Conservation (phyloP, 1,140 invertebrate genomes). For the Aphaenogaster rudis region DNA sequence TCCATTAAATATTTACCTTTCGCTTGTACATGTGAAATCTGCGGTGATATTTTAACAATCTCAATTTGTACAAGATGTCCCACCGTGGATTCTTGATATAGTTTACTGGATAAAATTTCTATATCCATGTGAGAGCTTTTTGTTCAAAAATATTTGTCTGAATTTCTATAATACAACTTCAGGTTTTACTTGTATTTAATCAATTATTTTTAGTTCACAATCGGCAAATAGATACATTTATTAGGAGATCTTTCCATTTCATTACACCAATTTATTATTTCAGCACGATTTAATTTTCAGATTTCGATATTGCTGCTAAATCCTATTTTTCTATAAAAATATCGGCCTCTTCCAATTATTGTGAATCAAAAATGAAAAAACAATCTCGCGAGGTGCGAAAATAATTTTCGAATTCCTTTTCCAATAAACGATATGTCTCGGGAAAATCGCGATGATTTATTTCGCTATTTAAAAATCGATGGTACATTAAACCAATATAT, state of each 20-base stretch:
- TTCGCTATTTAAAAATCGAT: not conserved
- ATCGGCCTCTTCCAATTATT: not conserved
- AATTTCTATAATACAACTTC: conserved; percentile 9
- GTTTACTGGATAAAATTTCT: conserved; percentile 32
- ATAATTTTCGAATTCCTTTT: not conserved
- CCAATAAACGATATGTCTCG: not conserved
- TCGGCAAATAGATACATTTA: not conserved
- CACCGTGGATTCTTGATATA: not conserved
- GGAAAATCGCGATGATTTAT: not conserved
- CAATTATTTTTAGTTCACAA: not conserved
- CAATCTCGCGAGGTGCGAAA: not conserved
- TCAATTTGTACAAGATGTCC: conserved; percentile 6
- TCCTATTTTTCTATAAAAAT: not conserved
- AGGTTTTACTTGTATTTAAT: not conserved
- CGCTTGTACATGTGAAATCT: conserved; percentile 45
- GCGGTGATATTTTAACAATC: conserved; percentile 56
- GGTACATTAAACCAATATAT: not conserved
- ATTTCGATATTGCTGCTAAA: not conserved
- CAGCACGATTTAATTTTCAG: conserved; percentile 21
- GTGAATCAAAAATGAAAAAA: not conserved
- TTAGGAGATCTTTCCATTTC: not conserved
- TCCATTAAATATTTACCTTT: conserved; percentile 58
- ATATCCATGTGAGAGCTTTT: conserved; percentile 9
- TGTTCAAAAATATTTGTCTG: conserved; percentile 5
- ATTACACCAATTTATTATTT: not conserved